These are phyloP conservation scores for Phoebastria nigripes DNA, from an alignment of 2,797 vertebrate genomes.

Conservation along the genomic window DNA sequence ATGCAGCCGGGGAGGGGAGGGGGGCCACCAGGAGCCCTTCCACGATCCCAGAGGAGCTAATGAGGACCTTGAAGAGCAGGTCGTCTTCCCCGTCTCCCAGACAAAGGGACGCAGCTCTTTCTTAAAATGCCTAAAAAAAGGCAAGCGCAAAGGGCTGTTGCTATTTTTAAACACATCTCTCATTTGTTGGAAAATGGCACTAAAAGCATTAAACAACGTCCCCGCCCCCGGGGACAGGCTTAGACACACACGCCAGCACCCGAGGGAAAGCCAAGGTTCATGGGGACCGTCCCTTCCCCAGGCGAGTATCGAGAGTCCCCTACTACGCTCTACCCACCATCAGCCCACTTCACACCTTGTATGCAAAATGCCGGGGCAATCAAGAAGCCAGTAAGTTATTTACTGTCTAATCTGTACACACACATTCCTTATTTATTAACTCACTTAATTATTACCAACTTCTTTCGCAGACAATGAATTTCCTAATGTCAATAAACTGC, in stretches of 20 bases:
- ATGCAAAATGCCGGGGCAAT: background rate
- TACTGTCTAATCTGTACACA: conserved; percentile 26
- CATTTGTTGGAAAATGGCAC: conserved; percentile 72
- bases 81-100: background rate
- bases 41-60: conserved; percentile 32
- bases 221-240: background rate
- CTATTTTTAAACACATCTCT: conserved; percentile 82
- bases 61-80: conserved; percentile 46
- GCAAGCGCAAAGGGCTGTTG: conserved; percentile 75
- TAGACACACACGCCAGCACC: background rate
- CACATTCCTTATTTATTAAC: conserved; percentile 50
- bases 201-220: conserved; percentile 46
- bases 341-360: background rate
- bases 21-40: background rate
- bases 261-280: conserved; percentile 8
- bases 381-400: conserved; percentile 21
- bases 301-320: background rate
- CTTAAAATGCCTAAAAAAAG: conserved; percentile 74
- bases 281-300: background rate
- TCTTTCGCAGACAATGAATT: conserved; percentile 56
- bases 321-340: background rate
- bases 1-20: background rate
- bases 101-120: conserved; percentile 65
- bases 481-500: conserved; percentile 42
- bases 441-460: conserved; percentile 55